Percentiles rank a stretch among this genome's conserved stretches.
phyloP scores from a whole-genome alignment of 1,140 invertebrate species.

The Coptotermes formosanus region DNA sequence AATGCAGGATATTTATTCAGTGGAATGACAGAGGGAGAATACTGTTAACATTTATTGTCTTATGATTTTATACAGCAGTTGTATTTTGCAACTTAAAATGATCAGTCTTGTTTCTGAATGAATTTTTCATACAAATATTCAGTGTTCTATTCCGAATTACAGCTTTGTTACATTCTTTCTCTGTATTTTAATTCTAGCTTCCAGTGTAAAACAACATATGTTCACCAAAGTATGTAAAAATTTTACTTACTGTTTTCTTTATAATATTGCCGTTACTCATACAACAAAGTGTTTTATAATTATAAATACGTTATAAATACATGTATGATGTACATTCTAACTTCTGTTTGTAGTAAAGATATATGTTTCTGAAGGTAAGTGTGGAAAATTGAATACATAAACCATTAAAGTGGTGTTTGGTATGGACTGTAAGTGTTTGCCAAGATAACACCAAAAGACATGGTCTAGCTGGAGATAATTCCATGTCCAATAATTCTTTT shows the following conservation, averaged over 20 bases:
- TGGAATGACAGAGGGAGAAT: background rate
- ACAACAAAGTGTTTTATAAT: slow-evolving; percentile 8
- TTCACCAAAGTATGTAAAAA: background rate
- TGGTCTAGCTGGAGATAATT: too few relatives aligned
- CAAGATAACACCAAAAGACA: background rate
- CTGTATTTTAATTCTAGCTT: background rate
- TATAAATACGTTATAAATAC: background rate
- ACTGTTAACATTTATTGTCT: background rate
- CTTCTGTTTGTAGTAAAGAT: background rate
- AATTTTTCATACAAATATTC: background rate
- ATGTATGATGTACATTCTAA: background rate
- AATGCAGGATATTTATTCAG: background rate
- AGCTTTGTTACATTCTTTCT: background rate
- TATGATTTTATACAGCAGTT: background rate
- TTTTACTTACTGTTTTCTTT: background rate
- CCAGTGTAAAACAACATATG: background rate
- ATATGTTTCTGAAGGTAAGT: background rate
- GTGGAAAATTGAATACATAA: background rate
- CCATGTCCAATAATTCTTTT: too few relatives aligned
- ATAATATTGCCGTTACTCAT: background rate
- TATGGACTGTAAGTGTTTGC: background rate
- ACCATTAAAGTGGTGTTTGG: background rate
- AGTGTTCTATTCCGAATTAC: background rate
- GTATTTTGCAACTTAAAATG: slow-evolving; percentile 7
- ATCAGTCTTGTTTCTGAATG: background rate